Base-by-base conservation (phyloP, 1,140 invertebrate genomes). In the Calliopsis andreniformis region DNA sequence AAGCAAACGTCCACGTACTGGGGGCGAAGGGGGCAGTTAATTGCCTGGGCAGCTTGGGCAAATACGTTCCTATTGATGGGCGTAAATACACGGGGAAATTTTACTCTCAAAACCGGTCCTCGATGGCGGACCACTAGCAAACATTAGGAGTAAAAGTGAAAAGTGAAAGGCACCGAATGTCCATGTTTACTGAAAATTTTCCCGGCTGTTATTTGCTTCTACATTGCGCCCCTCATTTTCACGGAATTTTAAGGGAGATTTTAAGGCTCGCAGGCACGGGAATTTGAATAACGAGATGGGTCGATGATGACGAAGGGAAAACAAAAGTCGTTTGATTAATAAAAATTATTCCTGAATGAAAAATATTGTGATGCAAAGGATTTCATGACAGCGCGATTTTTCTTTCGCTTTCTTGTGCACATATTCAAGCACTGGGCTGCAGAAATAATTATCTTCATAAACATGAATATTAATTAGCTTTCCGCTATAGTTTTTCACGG, bases 21-120 rank as follows among this genome's bases (percentile, higher is more conserved):
- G 51, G 78, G 59, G 56, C 49, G 63, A 59, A 67, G 62, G 51
- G 59, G 51, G 45, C 28, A 66, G 69, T 80, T 87, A 88, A 87
- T 88, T 87, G 82, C 71, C 76, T 51, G 70, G 51, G 78, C 68
- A 69, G 76, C 76, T 77, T 78, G 53, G 73, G 79, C 66, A 87
- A 87, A 87, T 82, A 82, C 71, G 66, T 68, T 58, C 39, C 55
- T 84, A 81, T 86, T 79, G 79, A 70, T 59, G 64, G 59, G 42
- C 66, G 78, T 75, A 87, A 83, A 84, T 84, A 87, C 68, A 39
- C 73, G 68, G 30, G 47, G 66, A 84, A 84, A 84, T 84, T 84
- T 84, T 81, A 84, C 75, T 81, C 67, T 71, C 42, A 43, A 76
- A 85, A 79, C 68, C 78, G 42, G 62, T 43, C 35, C 43, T 56